A percentile compares a stretch with the other conserved stretches of the same genome.
phyloP scores from a whole-genome alignment of 2,888 invertebrate genomes.

The Muscina levida region DNA sequence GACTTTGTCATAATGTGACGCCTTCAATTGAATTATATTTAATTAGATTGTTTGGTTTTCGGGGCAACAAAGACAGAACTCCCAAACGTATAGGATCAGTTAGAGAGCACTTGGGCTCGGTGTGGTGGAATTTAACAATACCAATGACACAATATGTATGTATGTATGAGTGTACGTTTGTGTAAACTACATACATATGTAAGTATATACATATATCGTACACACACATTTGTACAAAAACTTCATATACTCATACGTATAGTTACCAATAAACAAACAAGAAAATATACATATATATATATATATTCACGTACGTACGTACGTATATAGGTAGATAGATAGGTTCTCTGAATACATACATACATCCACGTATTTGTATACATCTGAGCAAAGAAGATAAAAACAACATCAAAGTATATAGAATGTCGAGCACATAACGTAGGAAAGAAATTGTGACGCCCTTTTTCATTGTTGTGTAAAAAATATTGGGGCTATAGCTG shows the following conservation, averaged over 20 bases:
- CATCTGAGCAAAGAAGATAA: conserved; percentile 11
- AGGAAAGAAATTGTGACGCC: conserved; percentile 65
- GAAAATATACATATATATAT: background rate
- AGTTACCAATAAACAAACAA: conserved; percentile 41
- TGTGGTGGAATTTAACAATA: conserved; percentile 1
- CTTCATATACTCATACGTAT: background rate
- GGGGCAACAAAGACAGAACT: conserved; percentile 28
- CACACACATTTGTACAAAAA: background rate
- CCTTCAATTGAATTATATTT: conserved; percentile 68
- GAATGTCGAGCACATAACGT: background rate
- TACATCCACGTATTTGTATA: conserved; percentile 22
- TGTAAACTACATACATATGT: too few relatives aligned
- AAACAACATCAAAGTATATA: conserved; percentile 11
- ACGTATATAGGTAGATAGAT: background rate
- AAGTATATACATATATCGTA: too few relatives aligned
- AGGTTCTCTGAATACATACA: background rate
- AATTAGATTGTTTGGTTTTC: conserved; percentile 65
- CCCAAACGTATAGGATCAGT: conserved; percentile 44
- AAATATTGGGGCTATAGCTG: conserved; percentile 49
- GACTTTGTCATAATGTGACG: conserved; percentile 39
- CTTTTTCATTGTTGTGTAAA: conserved; percentile 57
- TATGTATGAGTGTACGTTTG: background rate
- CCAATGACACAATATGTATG: conserved; percentile 11
- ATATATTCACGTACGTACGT: background rate
- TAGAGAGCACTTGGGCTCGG: conserved; percentile 57